Conservation (phyloP, 2,113 vertebrate species). For the Ovis canadensis region DNA sequence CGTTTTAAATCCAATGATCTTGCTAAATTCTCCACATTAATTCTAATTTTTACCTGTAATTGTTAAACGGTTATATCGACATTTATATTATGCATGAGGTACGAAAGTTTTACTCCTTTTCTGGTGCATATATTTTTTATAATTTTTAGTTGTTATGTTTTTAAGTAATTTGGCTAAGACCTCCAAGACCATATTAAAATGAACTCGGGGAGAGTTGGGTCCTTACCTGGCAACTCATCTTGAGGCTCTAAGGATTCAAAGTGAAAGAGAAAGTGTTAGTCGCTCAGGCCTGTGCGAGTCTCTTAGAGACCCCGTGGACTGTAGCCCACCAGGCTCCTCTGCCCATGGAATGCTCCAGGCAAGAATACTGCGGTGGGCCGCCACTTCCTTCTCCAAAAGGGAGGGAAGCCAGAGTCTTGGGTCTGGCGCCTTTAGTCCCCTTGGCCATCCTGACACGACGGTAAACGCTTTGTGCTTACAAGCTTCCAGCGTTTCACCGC, state of each 20-base stretch:
- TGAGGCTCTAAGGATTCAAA: background rate
- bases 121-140: background rate
- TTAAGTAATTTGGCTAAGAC: background rate
- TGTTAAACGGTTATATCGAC: fast-evolving
- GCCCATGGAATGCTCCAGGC: background rate
- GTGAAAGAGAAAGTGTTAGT: background rate
- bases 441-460: background rate
- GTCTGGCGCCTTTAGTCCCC: background rate
- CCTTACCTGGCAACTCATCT: background rate
- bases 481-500: fast-evolving
- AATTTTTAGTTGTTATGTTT: background rate
- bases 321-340: background rate
- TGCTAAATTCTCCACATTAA: background rate
- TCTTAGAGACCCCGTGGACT: fast-evolving
- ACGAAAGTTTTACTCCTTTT: background rate
- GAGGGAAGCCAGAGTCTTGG: background rate
- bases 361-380: background rate
- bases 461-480: background rate
- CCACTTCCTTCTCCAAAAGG: background rate
- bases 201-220: fast-evolving
- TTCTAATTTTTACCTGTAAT: background rate
- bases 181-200: background rate
- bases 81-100: too few species aligned
- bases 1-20: background rate
- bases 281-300: background rate